Base-by-base conservation (phyloP, 53 echinoderm and acorn worm genomes). In the Luidia sarsii region DNA sequence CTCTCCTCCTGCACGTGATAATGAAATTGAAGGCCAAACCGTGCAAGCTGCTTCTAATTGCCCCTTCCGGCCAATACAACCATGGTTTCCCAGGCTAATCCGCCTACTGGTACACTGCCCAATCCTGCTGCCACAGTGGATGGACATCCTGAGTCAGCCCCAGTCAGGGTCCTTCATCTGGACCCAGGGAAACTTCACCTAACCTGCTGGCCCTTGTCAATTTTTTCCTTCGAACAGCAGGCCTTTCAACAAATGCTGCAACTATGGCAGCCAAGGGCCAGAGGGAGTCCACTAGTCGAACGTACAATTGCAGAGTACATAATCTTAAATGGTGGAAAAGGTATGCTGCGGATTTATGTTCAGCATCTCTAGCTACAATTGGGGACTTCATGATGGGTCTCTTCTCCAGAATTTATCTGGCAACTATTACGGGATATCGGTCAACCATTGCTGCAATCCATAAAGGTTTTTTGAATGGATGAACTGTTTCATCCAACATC, bases 221-320 rank as follows among this genome's bases (percentile, higher is more conserved):
- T 7, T 33, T 56, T 56, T 25, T 31, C 1, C 2, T 31, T 13
- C 33, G 28, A 48, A 3, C 59, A 7, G 32, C 67, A 52, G 84
- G 53, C 73, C 50, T 74, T 84, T 46, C 84, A 33, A 35, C 34
- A 19, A 23, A 32, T 18, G 34, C 62, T 59, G 71, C 83, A 6
- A 21, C 52, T 24, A 10, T 85, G 32, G 85, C 79, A 33, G 75
- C 65, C 8, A 39, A 38, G 4, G 29, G 71, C 2, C 7, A 57
- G 2, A 29, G 51, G 41, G 24, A 16, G 0, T 83, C 83, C 0
- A 70, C 83, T 28, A 48, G 41, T 8, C 11, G n/a, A 27, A 35
- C 67, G 25, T 85, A 85, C 55, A 32, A 75, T 39, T 43, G 79
- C n/a, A 15, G 64, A 38, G 31, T 28, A 11, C 55, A 30, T 5